Evolutionary conservation across 1,140 invertebrate species (phyloP).

Genomic region (Procambarus virginalis): DNA sequence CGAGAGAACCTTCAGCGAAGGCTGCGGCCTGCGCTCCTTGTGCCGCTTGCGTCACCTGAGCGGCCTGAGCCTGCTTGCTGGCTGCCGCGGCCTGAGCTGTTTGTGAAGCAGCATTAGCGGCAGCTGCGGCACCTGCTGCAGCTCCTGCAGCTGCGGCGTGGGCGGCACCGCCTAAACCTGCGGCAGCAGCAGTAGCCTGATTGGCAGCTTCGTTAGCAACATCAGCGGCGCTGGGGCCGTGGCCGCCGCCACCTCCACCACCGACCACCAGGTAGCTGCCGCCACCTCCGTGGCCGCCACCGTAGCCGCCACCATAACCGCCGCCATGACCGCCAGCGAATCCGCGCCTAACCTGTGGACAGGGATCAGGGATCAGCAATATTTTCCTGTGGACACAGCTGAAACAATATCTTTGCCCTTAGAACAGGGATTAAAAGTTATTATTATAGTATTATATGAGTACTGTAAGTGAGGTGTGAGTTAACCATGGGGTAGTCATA

Average conservation of each 20-base stretch:
- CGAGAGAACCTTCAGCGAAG: slow-evolving; percentile 2
- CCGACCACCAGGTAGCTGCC: slow-evolving; percentile 4
- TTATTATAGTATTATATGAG: too few species aligned
- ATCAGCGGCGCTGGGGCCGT: background rate
- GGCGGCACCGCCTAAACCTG: slow-evolving; percentile 1
- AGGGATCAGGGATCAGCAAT: background rate
- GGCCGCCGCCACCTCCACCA: background rate
- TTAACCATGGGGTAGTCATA: too few species aligned
- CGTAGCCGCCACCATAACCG: background rate
- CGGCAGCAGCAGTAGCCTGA: background rate
- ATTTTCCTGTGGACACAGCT: background rate
- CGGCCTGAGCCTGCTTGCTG: background rate
- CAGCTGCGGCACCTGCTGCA: background rate
- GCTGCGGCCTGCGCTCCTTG: slow-evolving; percentile 6
- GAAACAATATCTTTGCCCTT: too few species aligned
- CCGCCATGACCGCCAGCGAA: background rate
- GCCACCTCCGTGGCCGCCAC: background rate
- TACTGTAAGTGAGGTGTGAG: too few species aligned
- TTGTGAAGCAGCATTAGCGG: background rate
- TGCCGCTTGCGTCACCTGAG: slow-evolving; percentile 1
- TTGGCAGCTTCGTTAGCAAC: background rate
- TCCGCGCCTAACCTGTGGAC: background rate
- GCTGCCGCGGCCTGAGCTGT: background rate
- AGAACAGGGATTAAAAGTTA: too few species aligned
- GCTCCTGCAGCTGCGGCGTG: slow-evolving; percentile 11